Conservation (phyloP, 2,113 vertebrate genomes). For the Zosterops pallidus region DNA sequence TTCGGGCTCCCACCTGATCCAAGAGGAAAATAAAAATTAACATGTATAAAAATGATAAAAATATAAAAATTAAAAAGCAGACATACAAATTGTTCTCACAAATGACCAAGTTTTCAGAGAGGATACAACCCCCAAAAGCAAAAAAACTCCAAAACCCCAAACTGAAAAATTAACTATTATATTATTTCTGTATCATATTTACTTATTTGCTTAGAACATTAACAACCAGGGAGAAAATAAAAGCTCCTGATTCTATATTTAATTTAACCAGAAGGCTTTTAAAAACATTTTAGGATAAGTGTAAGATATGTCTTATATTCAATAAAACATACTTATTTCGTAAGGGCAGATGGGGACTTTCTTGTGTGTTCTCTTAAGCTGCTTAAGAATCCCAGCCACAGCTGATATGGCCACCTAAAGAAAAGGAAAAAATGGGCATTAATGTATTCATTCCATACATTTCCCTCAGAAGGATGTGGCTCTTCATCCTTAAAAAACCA, state of each 20-base stretch:
- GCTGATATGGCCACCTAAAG: conserved; percentile 94
- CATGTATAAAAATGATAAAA: neutral
- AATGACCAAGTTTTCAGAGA: neutral
- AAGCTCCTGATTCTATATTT: neutral
- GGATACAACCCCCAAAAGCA: neutral
- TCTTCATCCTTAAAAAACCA: neutral
- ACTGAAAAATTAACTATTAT: neutral
- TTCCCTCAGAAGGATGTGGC: neutral
- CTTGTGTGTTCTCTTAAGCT: conserved; percentile 90
- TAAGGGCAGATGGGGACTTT: conserved; percentile 87
- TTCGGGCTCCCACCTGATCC: conserved; percentile 75
- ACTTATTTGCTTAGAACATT: neutral
- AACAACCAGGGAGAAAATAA: neutral
- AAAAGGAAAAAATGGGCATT: neutral
- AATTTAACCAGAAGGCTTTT: neutral
- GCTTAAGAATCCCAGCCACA: conserved; percentile 93
- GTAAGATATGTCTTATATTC: neutral
- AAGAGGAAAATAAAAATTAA: neutral
- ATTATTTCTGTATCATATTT: neutral
- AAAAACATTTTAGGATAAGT: neutral
- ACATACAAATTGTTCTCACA: neutral
- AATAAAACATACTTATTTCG: conserved; percentile 82
- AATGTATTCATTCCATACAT: neutral
- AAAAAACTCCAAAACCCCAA: neutral
- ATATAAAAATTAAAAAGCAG: neutral